Percentiles rank a stretch among this genome's conserved stretches.
These are phyloP conservation scores for Anser cygnoides DNA, from an alignment of 2,113 vertebrate species.

Conservation along the genomic window DNA sequence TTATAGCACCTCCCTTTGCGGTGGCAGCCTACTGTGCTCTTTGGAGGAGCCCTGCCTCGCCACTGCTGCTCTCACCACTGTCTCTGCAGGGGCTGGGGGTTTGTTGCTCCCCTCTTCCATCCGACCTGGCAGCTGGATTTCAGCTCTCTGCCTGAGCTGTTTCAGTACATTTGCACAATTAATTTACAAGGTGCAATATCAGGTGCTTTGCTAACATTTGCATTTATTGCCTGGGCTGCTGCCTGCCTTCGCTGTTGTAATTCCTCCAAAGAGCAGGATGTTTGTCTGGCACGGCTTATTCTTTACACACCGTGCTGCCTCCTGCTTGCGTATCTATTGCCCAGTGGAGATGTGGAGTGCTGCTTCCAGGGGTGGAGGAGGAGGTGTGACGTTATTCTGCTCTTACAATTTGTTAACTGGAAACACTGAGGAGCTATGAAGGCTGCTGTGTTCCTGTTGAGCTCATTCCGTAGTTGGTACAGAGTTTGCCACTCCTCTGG, in stretches of 20 bases:
- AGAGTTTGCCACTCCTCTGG: neutral
- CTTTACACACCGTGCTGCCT: neutral
- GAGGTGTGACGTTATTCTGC: neutral
- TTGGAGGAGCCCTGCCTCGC: neutral
- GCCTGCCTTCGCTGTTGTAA: neutral
- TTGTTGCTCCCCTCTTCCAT: neutral
- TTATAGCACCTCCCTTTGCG: neutral
- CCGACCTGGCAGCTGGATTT: neutral
- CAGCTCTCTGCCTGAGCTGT: neutral
- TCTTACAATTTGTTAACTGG: neutral
- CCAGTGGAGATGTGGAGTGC: fast-evolving
- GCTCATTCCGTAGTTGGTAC: neutral
- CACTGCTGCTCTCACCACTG: fast-evolving
- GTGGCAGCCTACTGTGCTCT: neutral
- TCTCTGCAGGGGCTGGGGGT: neutral
- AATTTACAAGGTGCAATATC: neutral
- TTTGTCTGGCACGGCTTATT: neutral
- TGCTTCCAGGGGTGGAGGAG: neutral
- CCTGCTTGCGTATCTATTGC: neutral
- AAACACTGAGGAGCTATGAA: neutral
- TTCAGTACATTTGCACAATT: neutral
- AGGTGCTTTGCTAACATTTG: neutral
- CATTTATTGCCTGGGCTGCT: neutral
- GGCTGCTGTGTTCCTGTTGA: fast-evolving
- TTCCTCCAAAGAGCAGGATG: neutral